A percentile compares a stretch with the other conserved stretches of the same genome.
These are phyloP conservation scores for Malurus splendens DNA, from an alignment of 2,797 vertebrate species.

Conservation along the genomic window DNA sequence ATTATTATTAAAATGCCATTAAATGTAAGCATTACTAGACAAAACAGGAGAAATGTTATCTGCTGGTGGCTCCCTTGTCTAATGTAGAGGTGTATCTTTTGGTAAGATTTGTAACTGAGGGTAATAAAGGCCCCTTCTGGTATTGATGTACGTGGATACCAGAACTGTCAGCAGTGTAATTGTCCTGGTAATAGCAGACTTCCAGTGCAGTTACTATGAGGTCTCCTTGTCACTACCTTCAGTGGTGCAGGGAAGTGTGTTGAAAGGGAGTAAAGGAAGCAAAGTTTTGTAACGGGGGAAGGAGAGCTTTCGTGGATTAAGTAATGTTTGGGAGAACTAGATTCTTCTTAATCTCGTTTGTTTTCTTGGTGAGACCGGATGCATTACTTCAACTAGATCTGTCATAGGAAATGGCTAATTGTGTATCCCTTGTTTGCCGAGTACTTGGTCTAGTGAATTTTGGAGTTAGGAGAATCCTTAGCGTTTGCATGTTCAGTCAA, in stretches of 20 bases:
- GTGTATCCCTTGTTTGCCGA: background rate
- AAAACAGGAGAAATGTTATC: background rate
- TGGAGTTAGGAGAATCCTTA: background rate
- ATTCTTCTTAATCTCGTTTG: background rate
- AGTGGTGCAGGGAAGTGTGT: background rate
- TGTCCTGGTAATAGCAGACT: background rate
- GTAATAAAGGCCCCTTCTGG: background rate
- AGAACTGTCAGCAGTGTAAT: background rate
- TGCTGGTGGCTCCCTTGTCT: background rate
- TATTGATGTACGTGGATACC: accelerated
- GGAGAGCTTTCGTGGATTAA: background rate
- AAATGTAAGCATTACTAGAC: background rate
- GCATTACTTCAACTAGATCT: background rate
- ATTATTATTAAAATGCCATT: background rate
- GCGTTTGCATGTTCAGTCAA: background rate
- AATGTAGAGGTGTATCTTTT: background rate
- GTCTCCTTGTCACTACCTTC: background rate
- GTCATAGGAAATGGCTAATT: background rate
- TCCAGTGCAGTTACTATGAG: background rate
- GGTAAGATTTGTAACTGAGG: background rate
- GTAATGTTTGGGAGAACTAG: background rate
- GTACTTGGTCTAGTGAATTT: background rate
- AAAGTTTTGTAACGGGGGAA: background rate
- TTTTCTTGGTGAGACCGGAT: background rate
- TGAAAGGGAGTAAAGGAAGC: background rate